Conservation (phyloP, 2,113 vertebrate species). For the Leptocoma aspasia region DNA sequence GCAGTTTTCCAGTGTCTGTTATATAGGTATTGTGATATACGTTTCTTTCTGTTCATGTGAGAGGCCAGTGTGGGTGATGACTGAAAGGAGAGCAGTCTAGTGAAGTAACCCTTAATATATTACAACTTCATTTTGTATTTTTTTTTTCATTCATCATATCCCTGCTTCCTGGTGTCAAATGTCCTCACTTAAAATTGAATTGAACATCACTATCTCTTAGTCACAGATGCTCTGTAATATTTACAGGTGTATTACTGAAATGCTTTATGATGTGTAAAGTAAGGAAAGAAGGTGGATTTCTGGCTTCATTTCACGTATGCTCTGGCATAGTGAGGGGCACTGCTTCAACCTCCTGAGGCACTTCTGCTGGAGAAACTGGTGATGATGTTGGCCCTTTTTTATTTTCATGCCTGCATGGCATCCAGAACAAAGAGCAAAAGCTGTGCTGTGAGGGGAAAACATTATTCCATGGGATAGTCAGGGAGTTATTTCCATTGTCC, state of each 20-base stretch:
- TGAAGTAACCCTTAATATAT: background rate
- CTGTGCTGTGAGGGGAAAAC: no score
- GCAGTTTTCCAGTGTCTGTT: background rate
- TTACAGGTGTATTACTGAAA: background rate
- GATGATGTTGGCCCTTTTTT: background rate
- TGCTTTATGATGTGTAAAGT: background rate
- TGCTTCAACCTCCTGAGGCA: background rate
- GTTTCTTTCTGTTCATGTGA: background rate
- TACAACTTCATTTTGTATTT: background rate
- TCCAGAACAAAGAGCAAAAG: background rate
- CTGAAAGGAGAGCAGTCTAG: background rate
- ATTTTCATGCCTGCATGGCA: accelerated
- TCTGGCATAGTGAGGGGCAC: accelerated
- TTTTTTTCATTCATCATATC: background rate
- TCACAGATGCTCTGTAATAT: background rate
- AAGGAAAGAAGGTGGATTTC: background rate
- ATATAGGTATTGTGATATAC: background rate
- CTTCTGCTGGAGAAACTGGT: background rate
- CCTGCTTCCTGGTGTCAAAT: background rate
- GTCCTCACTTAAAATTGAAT: background rate
- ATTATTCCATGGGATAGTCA: accelerated
- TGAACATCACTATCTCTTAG: background rate
- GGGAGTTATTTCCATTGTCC: background rate
- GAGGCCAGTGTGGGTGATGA: background rate
- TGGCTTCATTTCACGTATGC: accelerated